Evolutionary conservation across 2,888 invertebrate species (phyloP), one percentile per base, ranked within the genome.

Genomic region (Aquatica leii): DNA sequence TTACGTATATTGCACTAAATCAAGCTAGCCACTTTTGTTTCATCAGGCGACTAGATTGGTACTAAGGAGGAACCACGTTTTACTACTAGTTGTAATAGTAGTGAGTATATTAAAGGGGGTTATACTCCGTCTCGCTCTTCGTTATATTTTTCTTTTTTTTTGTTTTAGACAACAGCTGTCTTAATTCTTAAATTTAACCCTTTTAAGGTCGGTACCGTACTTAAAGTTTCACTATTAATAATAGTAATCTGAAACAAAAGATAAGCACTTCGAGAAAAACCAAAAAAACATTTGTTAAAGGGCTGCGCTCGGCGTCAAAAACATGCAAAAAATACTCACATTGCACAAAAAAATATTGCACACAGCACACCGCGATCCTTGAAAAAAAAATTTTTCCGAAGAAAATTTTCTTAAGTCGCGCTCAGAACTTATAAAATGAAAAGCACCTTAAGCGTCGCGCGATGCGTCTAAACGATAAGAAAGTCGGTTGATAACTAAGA

Each of bases 401-500:
- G 46, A 48, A 48, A 31, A 34, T 48, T 41, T 49, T 49, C 49
- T 57, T 49, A 40, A 50, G 31, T 46, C 46, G 46, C 46, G 46
- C 18, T 46, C 18, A 24, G 6, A 24, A 24, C 24, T 24, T n/a
- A n/a, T n/a, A n/a, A 24, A 24, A 24, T 24, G 24, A 24, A 24
- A 24, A 24, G 55, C 53, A 50, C 41, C 46, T 56, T 54, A 60
- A 41, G 59, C 35, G 71, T 74, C 78, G 78, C 78, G 72, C 77
- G 80, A 73, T 78, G 81, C 80, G 81, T 80, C 80, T 75, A 76
- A 74, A 76, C 81, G 78, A 78, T 78, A 82, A 82, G 81, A 81
- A 81, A 80, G 80, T 77, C 79, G 76, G 79, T 74, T 77, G 80
- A 80, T 79, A 80, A 81, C 81, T 81, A 81, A 81, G 81, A 81